A percentile compares a stretch with the other conserved stretches of the same genome.
These are phyloP conservation scores for Antheraea mylitta DNA, from an alignment of 1,140 invertebrate species.

Conservation along the genomic window DNA sequence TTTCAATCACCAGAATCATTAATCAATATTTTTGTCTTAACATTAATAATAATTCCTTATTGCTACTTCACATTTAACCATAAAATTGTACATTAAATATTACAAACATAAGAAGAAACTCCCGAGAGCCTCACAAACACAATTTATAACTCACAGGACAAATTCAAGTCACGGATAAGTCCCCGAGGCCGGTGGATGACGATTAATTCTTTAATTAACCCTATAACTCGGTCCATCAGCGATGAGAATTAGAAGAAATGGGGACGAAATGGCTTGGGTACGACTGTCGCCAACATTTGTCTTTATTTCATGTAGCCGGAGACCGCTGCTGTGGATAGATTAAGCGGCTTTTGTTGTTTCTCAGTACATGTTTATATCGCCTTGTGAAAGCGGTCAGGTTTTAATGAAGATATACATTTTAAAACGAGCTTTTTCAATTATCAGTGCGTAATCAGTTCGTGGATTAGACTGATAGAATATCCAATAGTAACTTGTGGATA, in stretches of 20 bases:
- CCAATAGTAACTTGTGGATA: no score
- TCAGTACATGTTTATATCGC: background rate
- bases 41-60: no score
- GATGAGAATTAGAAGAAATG: slow-evolving; percentile 53
- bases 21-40: no score
- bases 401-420: background rate
- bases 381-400: background rate
- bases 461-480: no score
- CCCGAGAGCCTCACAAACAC: background rate
- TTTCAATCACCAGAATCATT: no score
- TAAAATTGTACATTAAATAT: no score
- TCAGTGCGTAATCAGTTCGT: no score
- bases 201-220: slow-evolving; percentile 68
- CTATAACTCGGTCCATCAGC: slow-evolving; percentile 31
- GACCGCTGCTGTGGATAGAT: background rate
- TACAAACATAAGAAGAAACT: background rate
- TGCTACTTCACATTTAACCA: no score
- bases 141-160: slow-evolving; percentile 28
- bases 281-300: slow-evolving; percentile 40
- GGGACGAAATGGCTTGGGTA: slow-evolving; percentile 44
- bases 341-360: background rate
- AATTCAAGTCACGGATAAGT: slow-evolving; percentile 39
- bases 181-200: slow-evolving; percentile 28
- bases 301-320: slow-evolving; percentile 38
- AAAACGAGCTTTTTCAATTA: no score